phyloP scores from a whole-genome alignment of 2,113 vertebrate species.

The Orycteropus afer region DNA sequence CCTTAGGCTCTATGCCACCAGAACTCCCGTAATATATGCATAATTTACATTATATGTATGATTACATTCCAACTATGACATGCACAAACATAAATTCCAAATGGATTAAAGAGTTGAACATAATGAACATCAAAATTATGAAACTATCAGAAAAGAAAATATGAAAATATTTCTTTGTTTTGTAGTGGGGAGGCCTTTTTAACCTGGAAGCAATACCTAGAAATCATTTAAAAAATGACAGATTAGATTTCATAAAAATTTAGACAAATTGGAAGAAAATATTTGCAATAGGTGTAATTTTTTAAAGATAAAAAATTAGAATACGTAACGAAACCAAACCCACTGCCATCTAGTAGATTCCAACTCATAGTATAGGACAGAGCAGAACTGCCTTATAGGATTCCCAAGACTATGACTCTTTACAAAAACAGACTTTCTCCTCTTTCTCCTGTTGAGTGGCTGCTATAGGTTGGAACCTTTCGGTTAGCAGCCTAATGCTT shows the following conservation, averaged over 20 bases:
- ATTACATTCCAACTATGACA: not conserved
- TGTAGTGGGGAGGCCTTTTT: not conserved
- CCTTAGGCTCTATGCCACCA: too few relatives aligned
- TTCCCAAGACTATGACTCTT: too few relatives aligned
- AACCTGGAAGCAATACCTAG: conserved; percentile 10
- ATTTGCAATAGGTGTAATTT: not conserved
- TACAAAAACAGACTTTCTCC: too few relatives aligned
- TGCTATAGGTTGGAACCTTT: too few relatives aligned
- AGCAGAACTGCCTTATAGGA: too few relatives aligned
- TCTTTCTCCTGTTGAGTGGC: too few relatives aligned
- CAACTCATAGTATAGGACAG: too few relatives aligned
- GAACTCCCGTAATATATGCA: too few relatives aligned
- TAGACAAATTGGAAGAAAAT: conserved; percentile 31
- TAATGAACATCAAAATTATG: conserved; percentile 31
- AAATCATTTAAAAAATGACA: not conserved
- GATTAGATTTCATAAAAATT: conserved; percentile 24
- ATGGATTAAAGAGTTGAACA: not conserved
- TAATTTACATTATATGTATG: not conserved
- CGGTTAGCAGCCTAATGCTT: too few relatives aligned
- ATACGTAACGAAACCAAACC: too few relatives aligned
- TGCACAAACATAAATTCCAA: not conserved
- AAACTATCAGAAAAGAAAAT: conserved; percentile 13
- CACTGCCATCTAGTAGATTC: too few relatives aligned
- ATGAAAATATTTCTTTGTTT: conserved; percentile 37
- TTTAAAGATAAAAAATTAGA: conserved; percentile 13